These are phyloP conservation scores for Paracyprichromis sp. DNA, from an alignment of 2,113 vertebrate genomes.

Conservation along the genomic window DNA sequence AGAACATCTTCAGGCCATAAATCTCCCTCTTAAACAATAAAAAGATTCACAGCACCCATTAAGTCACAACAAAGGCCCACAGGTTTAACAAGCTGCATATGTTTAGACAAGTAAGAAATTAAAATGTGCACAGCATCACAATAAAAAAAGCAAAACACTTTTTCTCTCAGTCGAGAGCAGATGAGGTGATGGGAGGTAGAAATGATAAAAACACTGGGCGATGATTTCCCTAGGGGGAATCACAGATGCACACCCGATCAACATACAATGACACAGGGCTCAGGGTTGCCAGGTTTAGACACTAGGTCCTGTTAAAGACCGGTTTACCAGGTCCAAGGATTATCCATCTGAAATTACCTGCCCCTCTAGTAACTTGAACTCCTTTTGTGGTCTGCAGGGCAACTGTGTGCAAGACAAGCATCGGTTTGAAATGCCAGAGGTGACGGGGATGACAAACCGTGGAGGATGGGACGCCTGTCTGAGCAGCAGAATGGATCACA, in stretches of 20 bases:
- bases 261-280: conserved; percentile 48
- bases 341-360: conserved; percentile 75
- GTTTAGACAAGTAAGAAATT: background rate
- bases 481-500: background rate
- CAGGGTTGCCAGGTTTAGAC: conserved; percentile 59
- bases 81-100: conserved; percentile 27
- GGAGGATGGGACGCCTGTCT: conserved; percentile 19
- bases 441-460: conserved; percentile 39
- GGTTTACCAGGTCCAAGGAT: conserved; percentile 72
- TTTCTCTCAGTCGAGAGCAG: background rate
- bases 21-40: background rate
- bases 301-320: conserved; percentile 62
- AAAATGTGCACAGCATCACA: background rate
- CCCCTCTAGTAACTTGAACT: conserved; percentile 66
- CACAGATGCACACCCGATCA: conserved; percentile 52
- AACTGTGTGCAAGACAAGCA: conserved; percentile 46
- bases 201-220: conserved; percentile 18
- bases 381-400: conserved; percentile 57
- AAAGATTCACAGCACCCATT: background rate
- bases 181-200: background rate
- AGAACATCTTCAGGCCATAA: background rate
- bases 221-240: conserved; percentile 41
- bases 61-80: background rate
- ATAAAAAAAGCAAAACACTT: background rate
- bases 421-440: conserved; percentile 56